Percentiles rank a stretch among this genome's conserved stretches.
Conservation (phyloP, 2,888 invertebrate species). For the Endomychus coccineus region DNA sequence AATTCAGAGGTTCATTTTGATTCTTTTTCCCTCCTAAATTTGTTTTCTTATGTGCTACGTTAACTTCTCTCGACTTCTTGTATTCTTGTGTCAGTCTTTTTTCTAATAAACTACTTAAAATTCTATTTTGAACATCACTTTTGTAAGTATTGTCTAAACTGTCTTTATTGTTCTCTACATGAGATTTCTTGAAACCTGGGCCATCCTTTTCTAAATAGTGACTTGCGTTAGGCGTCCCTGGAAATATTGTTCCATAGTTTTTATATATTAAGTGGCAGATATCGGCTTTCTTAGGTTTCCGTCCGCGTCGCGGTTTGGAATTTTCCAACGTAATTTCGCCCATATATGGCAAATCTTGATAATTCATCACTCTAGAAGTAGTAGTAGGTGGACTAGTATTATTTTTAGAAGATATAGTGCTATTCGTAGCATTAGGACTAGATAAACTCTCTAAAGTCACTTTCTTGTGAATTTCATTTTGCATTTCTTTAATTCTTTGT, state of each 20-base stretch:
- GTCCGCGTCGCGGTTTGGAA: conserved; percentile 75
- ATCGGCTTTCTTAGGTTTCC: conserved; percentile 88
- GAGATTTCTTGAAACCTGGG: conserved; percentile 20
- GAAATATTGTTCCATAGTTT: conserved; percentile 81
- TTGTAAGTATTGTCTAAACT: conserved; percentile 41
- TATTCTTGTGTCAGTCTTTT: conserved; percentile 61
- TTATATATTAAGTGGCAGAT: conserved; percentile 88
- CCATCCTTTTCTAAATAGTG: conserved; percentile 46
- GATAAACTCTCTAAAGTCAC: conserved; percentile 9
- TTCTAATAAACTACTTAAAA: conserved; percentile 62
- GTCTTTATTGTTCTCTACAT: conserved; percentile 15
- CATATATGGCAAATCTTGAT: conserved; percentile 84
- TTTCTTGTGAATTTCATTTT: conserved; percentile 50
- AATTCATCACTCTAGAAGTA: conserved; percentile 55
- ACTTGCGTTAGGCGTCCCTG: conserved; percentile 54
- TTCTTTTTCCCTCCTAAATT: conserved; percentile 6
- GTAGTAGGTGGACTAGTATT: conserved; percentile 12
- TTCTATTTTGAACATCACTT: conserved; percentile 60
- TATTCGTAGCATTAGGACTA: conserved; percentile 26
- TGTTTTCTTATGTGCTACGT: too few species aligned
- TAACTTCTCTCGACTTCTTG: conserved; percentile 11
- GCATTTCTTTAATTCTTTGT: conserved; percentile 66
- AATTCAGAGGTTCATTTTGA: conserved; percentile 67
- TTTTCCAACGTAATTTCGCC: conserved; percentile 87
- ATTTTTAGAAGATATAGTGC: conserved; percentile 10